Conservation (phyloP, 2,888 invertebrate species). For the Blastobasis lacticolella region DNA sequence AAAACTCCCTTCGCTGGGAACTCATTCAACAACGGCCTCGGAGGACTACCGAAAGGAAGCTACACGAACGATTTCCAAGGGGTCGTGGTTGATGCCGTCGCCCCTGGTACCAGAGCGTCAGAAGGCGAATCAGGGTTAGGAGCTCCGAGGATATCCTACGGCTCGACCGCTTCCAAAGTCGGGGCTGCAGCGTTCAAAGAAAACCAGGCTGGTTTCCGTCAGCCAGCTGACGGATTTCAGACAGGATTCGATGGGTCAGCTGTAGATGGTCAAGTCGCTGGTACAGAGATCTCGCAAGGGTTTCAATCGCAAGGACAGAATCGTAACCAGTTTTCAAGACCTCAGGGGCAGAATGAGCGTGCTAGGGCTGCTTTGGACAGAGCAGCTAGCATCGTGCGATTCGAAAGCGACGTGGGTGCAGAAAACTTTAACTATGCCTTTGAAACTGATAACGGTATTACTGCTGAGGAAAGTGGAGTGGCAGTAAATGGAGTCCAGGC, state of each 20-base stretch:
- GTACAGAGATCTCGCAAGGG: constrained; percentile 7
- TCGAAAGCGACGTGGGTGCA: constrained; percentile 39
- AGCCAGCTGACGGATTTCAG: constrained; percentile 1
- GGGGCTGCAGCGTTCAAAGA: constrained; percentile 56
- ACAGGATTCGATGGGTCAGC: constrained; percentile 1
- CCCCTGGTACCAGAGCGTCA: constrained; percentile 47
- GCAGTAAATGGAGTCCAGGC: constrained; percentile 44
- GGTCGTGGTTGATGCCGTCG: constrained; percentile 58
- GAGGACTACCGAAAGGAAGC: constrained; percentile 41
- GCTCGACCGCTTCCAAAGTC: constrained; percentile 58
- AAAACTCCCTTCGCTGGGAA: constrained; percentile 33
- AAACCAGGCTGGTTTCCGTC: constrained; percentile 23
- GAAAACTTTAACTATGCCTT: constrained; percentile 48
- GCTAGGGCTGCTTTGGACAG: constrained; percentile 39
- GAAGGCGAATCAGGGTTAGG: constrained; percentile 47
- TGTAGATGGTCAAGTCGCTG: constrained; percentile 1
- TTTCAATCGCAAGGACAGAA: constrained; percentile 6
- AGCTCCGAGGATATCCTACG: constrained; percentile 44
- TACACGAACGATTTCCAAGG: constrained; percentile 53
- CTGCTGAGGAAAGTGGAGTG: constrained; percentile 46
- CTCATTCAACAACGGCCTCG: constrained; percentile 26
- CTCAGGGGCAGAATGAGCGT: constrained; percentile 20
- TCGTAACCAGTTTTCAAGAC: constrained; percentile 2
- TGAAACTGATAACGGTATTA: constrained; percentile 57
- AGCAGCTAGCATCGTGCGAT: constrained; percentile 37